Percentiles rank a stretch among this genome's conserved stretches.
Conservation (phyloP, 1,140 invertebrate species). For the Diorhabda elongata region DNA sequence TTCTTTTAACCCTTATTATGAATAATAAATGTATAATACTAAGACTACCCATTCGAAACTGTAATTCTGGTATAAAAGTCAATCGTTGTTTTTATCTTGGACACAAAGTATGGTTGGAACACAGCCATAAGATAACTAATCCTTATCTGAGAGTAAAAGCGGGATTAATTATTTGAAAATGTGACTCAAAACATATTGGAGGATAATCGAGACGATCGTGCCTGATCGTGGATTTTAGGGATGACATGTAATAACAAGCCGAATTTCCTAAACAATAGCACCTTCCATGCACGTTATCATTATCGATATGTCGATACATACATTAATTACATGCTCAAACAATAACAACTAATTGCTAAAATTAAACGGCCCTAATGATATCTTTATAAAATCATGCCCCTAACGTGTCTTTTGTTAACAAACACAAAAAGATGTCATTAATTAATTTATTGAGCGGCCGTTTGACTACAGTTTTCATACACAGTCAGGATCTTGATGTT, state of each 20-base stretch:
- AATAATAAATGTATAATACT: no score
- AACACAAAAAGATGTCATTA: slow-evolving; percentile 2
- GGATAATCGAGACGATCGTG: slow-evolving; percentile 1
- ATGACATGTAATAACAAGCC: neutral
- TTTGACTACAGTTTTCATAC: neutral
- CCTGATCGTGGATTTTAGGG: slow-evolving; percentile 1
- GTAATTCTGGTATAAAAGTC: no score
- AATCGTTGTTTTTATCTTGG: no score
- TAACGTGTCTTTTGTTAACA: neutral
- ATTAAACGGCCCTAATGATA: slow-evolving; percentile 1
- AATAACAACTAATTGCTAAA: slow-evolving; percentile 1
- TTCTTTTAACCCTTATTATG: no score
- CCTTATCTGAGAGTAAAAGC: no score
- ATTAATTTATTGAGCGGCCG: neutral
- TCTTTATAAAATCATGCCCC: neutral
- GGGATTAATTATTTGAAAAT: no score
- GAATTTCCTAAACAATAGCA: neutral
- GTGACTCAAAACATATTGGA: neutral
- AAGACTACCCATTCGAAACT: no score
- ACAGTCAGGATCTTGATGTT: neutral
- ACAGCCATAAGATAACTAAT: no score
- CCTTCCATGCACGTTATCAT: neutral
- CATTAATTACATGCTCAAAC: neutral
- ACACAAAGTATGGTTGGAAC: no score
- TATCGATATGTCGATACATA: neutral